Base-by-base conservation (phyloP, 1,140 invertebrate genomes). In the Brachionus rotundiformis region DNA sequence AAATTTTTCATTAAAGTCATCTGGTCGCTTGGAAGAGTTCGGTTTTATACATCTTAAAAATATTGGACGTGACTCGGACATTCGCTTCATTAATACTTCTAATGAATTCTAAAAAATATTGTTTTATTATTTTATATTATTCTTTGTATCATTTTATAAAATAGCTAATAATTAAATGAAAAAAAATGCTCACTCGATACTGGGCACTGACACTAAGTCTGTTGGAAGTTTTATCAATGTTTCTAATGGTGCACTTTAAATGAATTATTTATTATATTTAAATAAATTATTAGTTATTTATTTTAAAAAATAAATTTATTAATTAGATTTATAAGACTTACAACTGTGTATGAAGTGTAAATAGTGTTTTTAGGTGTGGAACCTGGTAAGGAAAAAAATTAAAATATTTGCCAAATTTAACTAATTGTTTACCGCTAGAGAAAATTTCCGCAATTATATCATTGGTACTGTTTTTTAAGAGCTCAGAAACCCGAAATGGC, bases 21-120 rank as follows among this genome's bases (percentile, higher is more conserved):
- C 91, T 1, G 88, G 90, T 88, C 85, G 89, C 90, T 85, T 93
- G 93, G 5, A 91, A 85, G 93, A 92, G 84, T 93, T 93, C 1
- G 92, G 92, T 85, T 93, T 93, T 82, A 93, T 92, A 85, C 93
- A 93, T 54, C 92, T 85, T 39, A 93, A 90, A 83, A 92, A 89
- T 82, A 93, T 92, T 31, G 92, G 92, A 4, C 91, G 91, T 84
- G 92, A 93, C 83, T 91, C 90, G 89, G 91, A 92, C 83, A 93
- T 85, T 79, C 92, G 92, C 11, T 90, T 90, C 6, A 93, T 91
- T n/a, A 93, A 88, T 25, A 59, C 47, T 79, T 79, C 76, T 19
- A 79, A 31, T 63, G 76, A 79, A 41, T 59, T 79, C 76, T 79
- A n/a, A n/a, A n/a, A n/a, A n/a, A n/a, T n/a, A n/a, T n/a, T n/a